phyloP scores from a whole-genome alignment of 35 echinoderm and acorn worm genomes.

The Diadema setosum region DNA sequence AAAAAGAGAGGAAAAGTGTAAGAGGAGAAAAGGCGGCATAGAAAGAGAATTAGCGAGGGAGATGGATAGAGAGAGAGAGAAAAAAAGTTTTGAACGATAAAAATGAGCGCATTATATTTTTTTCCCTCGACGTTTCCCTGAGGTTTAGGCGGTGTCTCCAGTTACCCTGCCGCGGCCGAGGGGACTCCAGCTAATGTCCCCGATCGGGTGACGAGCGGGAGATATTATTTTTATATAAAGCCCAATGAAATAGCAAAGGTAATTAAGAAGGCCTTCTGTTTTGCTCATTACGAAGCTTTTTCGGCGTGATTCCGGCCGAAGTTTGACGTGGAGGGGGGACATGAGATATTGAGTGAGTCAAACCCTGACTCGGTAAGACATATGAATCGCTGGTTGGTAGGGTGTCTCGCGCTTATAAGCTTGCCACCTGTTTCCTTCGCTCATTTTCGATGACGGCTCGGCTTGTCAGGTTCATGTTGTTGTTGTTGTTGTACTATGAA shows the following conservation, averaged over 20 bases:
- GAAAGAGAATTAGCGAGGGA: not conserved
- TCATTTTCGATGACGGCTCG: too few relatives aligned
- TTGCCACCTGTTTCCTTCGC: too few relatives aligned
- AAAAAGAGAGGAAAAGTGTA: not conserved
- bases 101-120: too few relatives aligned
- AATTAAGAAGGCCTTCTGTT: constrained; percentile 27
- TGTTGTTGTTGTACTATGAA: too few relatives aligned
- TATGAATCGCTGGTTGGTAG: too few relatives aligned
- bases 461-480: too few relatives aligned
- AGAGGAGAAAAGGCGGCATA: not conserved
- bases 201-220: not conserved
- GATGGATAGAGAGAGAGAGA: too few relatives aligned
- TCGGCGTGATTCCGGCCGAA: not conserved
- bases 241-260: constrained; percentile 1
- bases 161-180: not conserved
- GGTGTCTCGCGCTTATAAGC: too few relatives aligned
- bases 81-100: too few relatives aligned
- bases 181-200: constrained; percentile 1
- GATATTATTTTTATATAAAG: constrained; percentile 5
- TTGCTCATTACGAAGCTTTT: constrained; percentile 7
- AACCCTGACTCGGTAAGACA: too few relatives aligned
- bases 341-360: too few relatives aligned
- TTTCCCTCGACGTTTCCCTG: not conserved
- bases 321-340: too few relatives aligned
- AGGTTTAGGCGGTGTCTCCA: not conserved